A percentile compares a stretch with the other conserved stretches of the same genome.
Conservation (phyloP, 2,888 invertebrate species). For the Drosophila greeni region DNA sequence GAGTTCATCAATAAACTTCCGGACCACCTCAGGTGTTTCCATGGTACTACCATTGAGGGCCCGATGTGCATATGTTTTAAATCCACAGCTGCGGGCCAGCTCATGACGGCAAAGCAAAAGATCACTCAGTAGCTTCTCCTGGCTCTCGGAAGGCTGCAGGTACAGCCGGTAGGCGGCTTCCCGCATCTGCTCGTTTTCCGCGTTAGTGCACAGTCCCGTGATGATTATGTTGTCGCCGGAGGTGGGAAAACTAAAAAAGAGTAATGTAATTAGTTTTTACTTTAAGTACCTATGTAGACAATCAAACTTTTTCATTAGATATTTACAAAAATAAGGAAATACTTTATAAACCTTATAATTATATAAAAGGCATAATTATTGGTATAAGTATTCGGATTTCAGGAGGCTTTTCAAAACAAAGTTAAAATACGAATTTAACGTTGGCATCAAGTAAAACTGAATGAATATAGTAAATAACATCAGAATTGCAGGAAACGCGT, state of each 20-base stretch:
- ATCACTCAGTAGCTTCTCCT: constrained; percentile 86
- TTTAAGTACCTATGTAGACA: not conserved
- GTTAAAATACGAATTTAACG: too few species aligned
- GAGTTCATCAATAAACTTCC: constrained; percentile 88
- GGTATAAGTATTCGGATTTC: not conserved
- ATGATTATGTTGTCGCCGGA: constrained; percentile 88
- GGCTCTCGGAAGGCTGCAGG: constrained; percentile 87
- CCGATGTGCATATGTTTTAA: constrained; percentile 91
- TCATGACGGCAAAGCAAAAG: constrained; percentile 87
- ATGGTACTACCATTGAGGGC: constrained; percentile 93
- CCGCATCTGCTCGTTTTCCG: constrained; percentile 86
- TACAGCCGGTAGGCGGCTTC: constrained; percentile 94
- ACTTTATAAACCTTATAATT: not conserved
- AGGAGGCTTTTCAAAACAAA: not conserved
- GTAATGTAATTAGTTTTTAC: not conserved
- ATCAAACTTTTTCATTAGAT: not conserved
- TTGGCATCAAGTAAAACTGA: not conserved
- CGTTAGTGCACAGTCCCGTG: constrained; percentile 90
- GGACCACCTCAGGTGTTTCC: constrained; percentile 88
- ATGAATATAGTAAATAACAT: not conserved
- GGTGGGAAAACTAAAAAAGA: constrained; percentile 80
- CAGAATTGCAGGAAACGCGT: not conserved
- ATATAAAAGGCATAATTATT: not conserved
- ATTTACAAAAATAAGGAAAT: not conserved
- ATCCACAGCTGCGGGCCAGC: constrained; percentile 93